A percentile compares a stretch with the other conserved stretches of the same genome.
phyloP scores from a whole-genome alignment of 2,797 vertebrate species.

The Florisuga fusca region DNA sequence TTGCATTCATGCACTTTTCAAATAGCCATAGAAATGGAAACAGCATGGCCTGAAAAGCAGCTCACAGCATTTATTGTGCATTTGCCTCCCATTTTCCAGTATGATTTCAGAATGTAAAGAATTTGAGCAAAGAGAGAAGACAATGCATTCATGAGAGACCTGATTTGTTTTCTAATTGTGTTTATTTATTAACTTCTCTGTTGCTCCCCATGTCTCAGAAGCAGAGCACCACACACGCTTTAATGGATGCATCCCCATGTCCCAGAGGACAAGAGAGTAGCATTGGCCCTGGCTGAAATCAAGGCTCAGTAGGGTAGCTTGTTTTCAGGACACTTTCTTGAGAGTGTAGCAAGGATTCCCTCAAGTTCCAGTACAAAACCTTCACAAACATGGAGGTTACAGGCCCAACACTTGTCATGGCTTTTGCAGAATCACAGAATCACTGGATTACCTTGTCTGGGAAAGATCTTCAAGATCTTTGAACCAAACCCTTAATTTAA shows the following conservation, averaged over 20 bases:
- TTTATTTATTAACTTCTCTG: slow-evolving; percentile 62
- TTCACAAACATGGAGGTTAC: neutral
- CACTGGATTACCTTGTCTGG: too few relatives aligned
- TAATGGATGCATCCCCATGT: neutral
- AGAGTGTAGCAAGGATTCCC: neutral
- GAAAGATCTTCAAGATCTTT: too few relatives aligned
- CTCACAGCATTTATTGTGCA: slow-evolving; percentile 37
- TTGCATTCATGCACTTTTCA: slow-evolving; percentile 61
- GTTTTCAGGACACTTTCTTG: neutral
- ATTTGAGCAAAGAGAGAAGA: slow-evolving; percentile 37
- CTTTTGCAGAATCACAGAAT: neutral
- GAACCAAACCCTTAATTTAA: too few relatives aligned
- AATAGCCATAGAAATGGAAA: slow-evolving; percentile 54
- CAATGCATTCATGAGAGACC: slow-evolving; percentile 45
- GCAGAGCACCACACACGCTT: neutral
- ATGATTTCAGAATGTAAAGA: slow-evolving; percentile 50
- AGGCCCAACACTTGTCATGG: rapidly evolving
- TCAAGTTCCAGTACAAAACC: neutral
- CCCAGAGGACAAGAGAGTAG: neutral
- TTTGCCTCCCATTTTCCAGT: slow-evolving; percentile 42
- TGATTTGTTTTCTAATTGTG: slow-evolving; percentile 52
- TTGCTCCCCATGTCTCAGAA: neutral
- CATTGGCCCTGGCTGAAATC: neutral
- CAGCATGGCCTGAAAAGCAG: neutral
- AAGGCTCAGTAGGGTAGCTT: neutral